These are phyloP conservation scores for Gobio gobio DNA, from an alignment of 2,113 vertebrate genomes.

Conservation along the genomic window DNA sequence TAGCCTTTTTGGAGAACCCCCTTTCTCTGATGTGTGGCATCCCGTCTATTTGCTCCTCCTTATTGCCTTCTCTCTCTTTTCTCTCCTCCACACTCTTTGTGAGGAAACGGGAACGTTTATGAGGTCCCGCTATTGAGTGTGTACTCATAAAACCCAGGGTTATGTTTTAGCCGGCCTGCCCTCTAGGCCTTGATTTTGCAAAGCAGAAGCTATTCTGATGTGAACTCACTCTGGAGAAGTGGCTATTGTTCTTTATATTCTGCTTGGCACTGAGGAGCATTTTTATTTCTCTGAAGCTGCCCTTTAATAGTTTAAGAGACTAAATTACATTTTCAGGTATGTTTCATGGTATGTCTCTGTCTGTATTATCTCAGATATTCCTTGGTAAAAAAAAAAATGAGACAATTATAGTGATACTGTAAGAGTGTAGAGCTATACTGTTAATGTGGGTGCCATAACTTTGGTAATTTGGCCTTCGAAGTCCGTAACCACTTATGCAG, in stretches of 20 bases:
- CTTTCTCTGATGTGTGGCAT: neutral
- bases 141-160: conserved; percentile 35
- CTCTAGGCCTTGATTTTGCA: conserved; percentile 23
- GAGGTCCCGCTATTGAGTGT: conserved; percentile 36
- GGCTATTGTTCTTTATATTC: conserved; percentile 19
- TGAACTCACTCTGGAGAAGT: neutral
- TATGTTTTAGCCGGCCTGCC: conserved; percentile 25
- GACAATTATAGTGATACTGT: neutral
- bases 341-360: neutral
- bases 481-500: neutral
- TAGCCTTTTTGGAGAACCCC: neutral
- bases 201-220: conserved; percentile 18
- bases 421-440: neutral
- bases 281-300: conserved; percentile 10
- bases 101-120: conserved; percentile 31
- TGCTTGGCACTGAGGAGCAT: neutral
- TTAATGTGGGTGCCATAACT: neutral
- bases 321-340: neutral
- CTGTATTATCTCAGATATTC: conserved; percentile 8
- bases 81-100: neutral
- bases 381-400: neutral
- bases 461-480: neutral
- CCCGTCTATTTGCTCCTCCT: conserved; percentile 8
- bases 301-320: neutral
- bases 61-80: conserved; percentile 15